Evolutionary conservation across 2,797 vertebrate species (phyloP).

Genomic region (Sebastes aleutianus): DNA sequence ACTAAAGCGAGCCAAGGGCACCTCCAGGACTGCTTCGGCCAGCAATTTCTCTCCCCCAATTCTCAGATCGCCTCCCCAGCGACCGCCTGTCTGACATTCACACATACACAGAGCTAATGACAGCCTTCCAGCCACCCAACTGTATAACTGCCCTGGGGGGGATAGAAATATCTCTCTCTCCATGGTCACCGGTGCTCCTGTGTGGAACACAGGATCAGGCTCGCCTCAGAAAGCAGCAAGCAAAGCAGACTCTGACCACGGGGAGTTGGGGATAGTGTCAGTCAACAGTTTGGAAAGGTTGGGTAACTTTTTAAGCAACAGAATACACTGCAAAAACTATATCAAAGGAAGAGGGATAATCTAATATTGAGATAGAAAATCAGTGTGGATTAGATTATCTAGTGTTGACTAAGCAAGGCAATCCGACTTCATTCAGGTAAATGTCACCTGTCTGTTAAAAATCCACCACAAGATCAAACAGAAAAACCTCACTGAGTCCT

Average conservation of each 20-base stretch:
- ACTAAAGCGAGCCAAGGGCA: conserved; percentile 80
- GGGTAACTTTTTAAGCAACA: conserved; percentile 17
- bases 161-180: conserved; percentile 48
- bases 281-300: conserved; percentile 43
- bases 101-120: conserved; percentile 70
- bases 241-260: conserved; percentile 51
- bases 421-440: not conserved
- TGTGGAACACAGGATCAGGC: conserved; percentile 49
- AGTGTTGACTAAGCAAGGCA: not conserved
- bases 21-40: conserved; percentile 78
- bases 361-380: not conserved
- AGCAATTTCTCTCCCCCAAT: conserved; percentile 70
- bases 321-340: not conserved
- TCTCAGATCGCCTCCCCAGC: conserved; percentile 64
- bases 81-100: conserved; percentile 70
- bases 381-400: not conserved
- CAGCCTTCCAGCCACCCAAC: conserved; percentile 61
- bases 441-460: not conserved
- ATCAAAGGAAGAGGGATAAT: not conserved
- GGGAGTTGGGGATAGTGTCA: conserved; percentile 55
- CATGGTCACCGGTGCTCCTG: conserved; percentile 43
- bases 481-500: not conserved
- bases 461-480: not conserved
- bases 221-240: conserved; percentile 55
- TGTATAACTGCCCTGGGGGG: conserved; percentile 56